Conservation (phyloP, 2,113 vertebrate genomes). For the Heterocephalus glaber region DNA sequence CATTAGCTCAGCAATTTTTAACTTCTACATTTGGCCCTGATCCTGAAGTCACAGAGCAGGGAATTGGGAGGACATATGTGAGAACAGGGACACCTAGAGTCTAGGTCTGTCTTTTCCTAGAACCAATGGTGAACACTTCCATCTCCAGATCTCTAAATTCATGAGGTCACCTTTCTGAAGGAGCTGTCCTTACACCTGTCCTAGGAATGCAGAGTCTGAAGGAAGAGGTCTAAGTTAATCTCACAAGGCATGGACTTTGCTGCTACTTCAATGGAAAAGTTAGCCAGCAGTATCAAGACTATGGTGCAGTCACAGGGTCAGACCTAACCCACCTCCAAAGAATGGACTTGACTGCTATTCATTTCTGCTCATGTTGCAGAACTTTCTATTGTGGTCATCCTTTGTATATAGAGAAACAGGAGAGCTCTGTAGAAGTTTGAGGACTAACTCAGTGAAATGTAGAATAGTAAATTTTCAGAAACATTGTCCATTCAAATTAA, state of each 20-base stretch:
- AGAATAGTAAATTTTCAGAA: background rate
- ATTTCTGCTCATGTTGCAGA: background rate
- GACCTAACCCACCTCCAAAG: background rate
- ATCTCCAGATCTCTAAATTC: background rate
- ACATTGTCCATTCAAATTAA: background rate
- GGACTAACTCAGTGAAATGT: background rate
- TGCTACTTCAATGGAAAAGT: background rate
- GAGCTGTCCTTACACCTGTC: background rate
- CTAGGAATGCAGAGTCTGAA: background rate
- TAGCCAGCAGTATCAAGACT: background rate
- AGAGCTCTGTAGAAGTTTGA: background rate
- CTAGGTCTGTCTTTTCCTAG: background rate
- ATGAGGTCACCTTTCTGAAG: background rate
- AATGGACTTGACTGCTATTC: background rate
- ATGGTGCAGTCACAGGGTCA: background rate
- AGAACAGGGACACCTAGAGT: background rate
- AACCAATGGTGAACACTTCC: background rate
- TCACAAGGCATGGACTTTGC: accelerated
- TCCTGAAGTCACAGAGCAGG: background rate
- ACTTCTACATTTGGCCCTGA: background rate
- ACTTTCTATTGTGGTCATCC: background rate
- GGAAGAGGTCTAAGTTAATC: background rate
- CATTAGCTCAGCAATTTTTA: background rate
- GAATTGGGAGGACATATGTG: background rate
- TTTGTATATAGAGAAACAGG: background rate